These are phyloP conservation scores for Leptopilina boulardi DNA, from an alignment of 1,140 invertebrate species.

Conservation along the genomic window DNA sequence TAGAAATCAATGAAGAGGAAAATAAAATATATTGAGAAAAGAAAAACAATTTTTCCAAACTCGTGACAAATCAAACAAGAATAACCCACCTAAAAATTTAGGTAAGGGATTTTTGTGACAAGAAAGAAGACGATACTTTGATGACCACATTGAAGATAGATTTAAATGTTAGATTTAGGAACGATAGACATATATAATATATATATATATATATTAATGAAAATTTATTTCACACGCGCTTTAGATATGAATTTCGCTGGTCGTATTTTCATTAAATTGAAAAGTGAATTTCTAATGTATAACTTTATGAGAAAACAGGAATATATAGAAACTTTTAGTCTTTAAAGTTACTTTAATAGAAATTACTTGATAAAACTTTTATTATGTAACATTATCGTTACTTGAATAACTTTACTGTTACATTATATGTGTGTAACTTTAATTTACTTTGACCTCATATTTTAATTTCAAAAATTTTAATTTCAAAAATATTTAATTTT, in stretches of 20 bases:
- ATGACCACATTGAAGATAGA: conserved; percentile 9
- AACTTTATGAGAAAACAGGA: too few relatives aligned
- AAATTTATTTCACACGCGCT: not conserved
- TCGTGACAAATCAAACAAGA: not conserved
- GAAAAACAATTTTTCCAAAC: not conserved
- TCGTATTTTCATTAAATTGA: not conserved
- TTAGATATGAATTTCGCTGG: not conserved
- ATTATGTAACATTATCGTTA: too few relatives aligned
- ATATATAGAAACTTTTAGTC: too few relatives aligned
- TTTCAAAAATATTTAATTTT: too few relatives aligned
- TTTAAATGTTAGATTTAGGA: conserved; percentile 2
- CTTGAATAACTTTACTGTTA: too few relatives aligned
- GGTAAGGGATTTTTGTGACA: not conserved
- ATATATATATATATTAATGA: not conserved
- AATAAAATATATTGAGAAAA: not conserved
- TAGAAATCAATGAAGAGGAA: not conserved
- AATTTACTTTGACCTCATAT: too few relatives aligned
- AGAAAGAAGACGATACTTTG: not conserved
- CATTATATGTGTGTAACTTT: too few relatives aligned
- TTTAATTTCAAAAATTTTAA: too few relatives aligned
- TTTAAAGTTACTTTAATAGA: too few relatives aligned
- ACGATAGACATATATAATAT: not conserved
- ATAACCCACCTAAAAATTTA: not conserved
- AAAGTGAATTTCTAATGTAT: too few relatives aligned
- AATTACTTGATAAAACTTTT: too few relatives aligned